These are phyloP conservation scores for Porites rus DNA, from an alignment of 92 coral and sea anemone species.

Conservation along the genomic window DNA sequence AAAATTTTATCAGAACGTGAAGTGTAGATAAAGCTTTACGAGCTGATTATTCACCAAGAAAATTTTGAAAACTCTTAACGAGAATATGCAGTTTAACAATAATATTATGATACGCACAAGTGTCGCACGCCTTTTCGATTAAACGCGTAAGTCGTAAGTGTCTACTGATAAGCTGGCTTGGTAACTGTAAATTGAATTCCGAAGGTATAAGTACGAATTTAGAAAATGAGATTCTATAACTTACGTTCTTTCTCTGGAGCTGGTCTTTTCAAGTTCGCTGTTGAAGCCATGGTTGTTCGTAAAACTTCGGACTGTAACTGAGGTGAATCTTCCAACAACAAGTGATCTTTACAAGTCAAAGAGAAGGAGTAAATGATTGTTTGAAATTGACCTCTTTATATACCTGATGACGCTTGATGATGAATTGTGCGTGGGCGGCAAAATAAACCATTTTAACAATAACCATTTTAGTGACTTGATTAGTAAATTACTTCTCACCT, in stretches of 20 bases:
- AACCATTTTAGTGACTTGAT: background rate
- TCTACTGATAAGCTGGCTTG: too few species aligned
- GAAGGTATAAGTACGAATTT: too few species aligned
- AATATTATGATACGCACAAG: background rate
- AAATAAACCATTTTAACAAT: background rate
- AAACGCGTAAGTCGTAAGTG: background rate
- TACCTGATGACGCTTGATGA: background rate
- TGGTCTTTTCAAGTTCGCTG: background rate
- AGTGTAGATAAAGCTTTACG: too few species aligned
- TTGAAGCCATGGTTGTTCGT: background rate
- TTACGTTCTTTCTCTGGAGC: conserved; percentile 18
- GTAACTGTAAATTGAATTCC: too few species aligned
- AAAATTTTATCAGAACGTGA: too few species aligned
- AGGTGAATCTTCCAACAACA: background rate
- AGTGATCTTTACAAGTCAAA: background rate
- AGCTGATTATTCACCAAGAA: too few species aligned
- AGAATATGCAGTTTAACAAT: too few species aligned
- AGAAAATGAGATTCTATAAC: background rate
- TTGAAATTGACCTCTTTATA: background rate
- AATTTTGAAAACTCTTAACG: too few species aligned
- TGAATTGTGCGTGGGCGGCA: background rate
- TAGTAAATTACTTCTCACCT: background rate
- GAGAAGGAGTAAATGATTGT: background rate
- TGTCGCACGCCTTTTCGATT: background rate
- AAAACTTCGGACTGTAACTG: background rate